Conservation (phyloP, 2,113 vertebrate genomes). For the Noctilio leporinus region DNA sequence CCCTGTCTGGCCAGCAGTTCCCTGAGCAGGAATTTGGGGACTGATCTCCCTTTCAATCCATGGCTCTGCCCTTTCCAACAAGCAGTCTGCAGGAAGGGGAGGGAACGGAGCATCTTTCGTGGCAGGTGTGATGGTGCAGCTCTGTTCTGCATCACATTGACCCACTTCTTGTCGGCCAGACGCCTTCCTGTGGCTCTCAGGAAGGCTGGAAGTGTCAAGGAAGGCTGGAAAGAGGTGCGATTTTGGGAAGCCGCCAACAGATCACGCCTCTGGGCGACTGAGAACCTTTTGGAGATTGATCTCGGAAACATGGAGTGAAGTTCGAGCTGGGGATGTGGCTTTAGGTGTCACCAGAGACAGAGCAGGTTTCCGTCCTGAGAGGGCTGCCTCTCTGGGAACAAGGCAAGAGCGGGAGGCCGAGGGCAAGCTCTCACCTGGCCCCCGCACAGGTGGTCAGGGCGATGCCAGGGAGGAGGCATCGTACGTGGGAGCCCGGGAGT, state of each 20-base stretch:
- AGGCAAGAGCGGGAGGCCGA: neutral
- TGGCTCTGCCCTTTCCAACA: neutral
- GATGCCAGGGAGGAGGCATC: neutral
- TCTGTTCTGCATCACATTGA: neutral
- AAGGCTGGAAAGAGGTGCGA: neutral
- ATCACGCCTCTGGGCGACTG: neutral
- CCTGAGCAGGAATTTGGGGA: neutral
- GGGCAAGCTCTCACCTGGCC: neutral
- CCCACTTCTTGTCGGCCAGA: neutral
- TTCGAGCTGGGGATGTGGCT: neutral
- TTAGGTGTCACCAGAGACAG: neutral
- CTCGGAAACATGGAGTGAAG: neutral
- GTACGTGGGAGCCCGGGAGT: neutral
- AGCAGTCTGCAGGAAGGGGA: neutral
- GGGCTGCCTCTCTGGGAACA: neutral
- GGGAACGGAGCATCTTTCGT: neutral
- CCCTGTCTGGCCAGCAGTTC: neutral
- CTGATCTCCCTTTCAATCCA: neutral
- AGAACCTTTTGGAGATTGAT: neutral
- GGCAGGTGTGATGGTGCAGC: neutral
- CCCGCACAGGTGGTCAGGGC: neutral
- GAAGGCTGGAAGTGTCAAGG: neutral
- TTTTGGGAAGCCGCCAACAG: neutral
- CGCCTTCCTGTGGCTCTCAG: neutral
- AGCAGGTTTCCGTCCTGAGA: neutral